Evolutionary conservation across 2,113 vertebrate species (phyloP).

Genomic region (Equus przewalskii): DNA sequence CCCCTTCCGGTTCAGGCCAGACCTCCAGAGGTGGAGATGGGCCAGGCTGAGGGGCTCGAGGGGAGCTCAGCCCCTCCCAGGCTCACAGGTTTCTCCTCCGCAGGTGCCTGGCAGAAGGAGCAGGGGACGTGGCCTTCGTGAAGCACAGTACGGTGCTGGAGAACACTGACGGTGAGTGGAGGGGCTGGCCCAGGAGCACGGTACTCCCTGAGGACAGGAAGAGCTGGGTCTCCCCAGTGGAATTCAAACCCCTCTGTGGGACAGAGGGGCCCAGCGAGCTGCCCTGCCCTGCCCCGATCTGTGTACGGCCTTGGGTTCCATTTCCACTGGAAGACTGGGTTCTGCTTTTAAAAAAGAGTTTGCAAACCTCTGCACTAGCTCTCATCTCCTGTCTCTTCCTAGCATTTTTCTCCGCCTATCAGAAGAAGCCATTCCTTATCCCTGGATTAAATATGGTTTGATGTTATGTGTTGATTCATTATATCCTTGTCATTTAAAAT

Average conservation of each 20-base stretch:
- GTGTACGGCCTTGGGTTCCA: fast-evolving
- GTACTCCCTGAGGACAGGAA: not conserved
- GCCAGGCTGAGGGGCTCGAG: too few relatives aligned
- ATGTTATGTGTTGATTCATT: not conserved
- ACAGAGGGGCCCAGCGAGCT: fast-evolving
- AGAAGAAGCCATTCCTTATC: not conserved
- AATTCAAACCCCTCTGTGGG: fast-evolving
- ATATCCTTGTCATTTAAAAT: not conserved
- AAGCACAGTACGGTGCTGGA: constrained; percentile 92
- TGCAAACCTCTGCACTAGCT: not conserved
- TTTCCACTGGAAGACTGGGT: not conserved
- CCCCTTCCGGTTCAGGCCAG: not conserved
- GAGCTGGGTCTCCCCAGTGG: not conserved
- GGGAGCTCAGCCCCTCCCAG: not conserved
- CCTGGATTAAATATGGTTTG: not conserved
- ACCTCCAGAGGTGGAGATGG: not conserved
- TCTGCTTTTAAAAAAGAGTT: not conserved
- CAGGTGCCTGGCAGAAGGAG: constrained; percentile 92
- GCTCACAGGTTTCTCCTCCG: not conserved
- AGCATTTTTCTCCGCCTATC: not conserved
- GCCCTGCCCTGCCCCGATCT: not conserved
- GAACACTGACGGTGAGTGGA: constrained; percentile 86
- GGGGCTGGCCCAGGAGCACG: too few relatives aligned
- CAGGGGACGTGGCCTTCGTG: constrained; percentile 93
- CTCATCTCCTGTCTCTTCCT: not conserved